Evolutionary conservation across 2,113 vertebrate species (phyloP).

Genomic region (Solenodon paradoxus): DNA sequence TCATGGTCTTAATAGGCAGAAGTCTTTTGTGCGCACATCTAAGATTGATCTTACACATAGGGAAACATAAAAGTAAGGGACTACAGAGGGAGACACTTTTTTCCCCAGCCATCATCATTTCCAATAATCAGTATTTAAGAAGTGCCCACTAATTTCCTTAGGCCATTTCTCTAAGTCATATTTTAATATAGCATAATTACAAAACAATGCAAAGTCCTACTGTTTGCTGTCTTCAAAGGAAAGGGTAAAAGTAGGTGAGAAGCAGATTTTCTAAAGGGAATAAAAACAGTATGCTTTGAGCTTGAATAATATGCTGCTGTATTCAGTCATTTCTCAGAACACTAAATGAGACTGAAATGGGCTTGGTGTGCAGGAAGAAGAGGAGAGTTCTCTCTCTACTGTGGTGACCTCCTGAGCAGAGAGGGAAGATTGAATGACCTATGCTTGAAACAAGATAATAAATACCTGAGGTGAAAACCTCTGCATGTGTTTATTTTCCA

Average conservation of each 20-base stretch:
- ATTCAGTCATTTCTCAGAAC: neutral
- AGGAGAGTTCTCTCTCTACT: too few relatives aligned
- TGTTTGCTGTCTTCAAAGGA: neutral
- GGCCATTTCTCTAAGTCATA: neutral
- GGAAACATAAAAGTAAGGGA: neutral
- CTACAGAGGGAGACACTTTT: neutral
- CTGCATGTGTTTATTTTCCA: neutral
- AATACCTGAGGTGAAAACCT: neutral
- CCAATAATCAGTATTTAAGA: neutral
- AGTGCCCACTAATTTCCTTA: neutral
- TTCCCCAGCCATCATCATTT: neutral
- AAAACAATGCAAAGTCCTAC: neutral
- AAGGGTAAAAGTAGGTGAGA: neutral
- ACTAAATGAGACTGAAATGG: neutral
- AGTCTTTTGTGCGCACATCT: neutral
- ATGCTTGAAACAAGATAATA: neutral
- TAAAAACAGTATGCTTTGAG: neutral
- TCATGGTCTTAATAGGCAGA: neutral
- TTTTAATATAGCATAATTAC: neutral
- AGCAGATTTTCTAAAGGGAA: neutral
- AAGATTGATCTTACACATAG: neutral
- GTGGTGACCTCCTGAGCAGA: neutral
- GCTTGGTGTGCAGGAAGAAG: fast-evolving
- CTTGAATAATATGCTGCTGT: neutral
- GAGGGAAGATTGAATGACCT: neutral